Conservation (phyloP, 1,140 invertebrate genomes). For the Phortica variegata region DNA sequence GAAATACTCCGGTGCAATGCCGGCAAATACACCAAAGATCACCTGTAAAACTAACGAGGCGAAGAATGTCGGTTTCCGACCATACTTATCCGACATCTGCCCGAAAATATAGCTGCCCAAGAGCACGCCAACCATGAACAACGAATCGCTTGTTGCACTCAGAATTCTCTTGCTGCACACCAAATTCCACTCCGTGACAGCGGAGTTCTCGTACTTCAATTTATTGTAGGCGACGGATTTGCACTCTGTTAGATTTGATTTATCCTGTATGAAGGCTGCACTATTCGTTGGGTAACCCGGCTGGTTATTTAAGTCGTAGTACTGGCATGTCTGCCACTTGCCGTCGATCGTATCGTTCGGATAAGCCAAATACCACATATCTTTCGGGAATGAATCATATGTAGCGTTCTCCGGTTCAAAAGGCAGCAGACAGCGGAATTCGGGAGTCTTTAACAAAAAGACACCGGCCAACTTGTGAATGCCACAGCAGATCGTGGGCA, state of each 20-base stretch:
- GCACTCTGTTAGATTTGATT: slow-evolving; percentile 56
- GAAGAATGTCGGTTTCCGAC: slow-evolving; percentile 73
- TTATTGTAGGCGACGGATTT: slow-evolving; percentile 64
- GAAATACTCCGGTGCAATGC: slow-evolving; percentile 68
- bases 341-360: slow-evolving; percentile 60
- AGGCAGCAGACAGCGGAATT: slow-evolving; percentile 66
- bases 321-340: slow-evolving; percentile 61
- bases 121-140: slow-evolving; percentile 83
- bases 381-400: slow-evolving; percentile 56
- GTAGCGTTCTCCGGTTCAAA: slow-evolving; percentile 61
- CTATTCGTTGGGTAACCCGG: slow-evolving; percentile 43
- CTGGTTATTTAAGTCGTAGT: slow-evolving; percentile 55
- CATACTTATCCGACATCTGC: slow-evolving; percentile 76
- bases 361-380: slow-evolving; percentile 60
- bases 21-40: slow-evolving; percentile 66
- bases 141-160: slow-evolving; percentile 71
- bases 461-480: slow-evolving; percentile 77
- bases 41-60: slow-evolving; percentile 71
- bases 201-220: slow-evolving; percentile 63
- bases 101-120: slow-evolving; percentile 78
- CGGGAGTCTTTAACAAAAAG: slow-evolving; percentile 68
- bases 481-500: slow-evolving; percentile 72
- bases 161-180: slow-evolving; percentile 71
- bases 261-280: slow-evolving; percentile 10
- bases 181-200: slow-evolving; percentile 72